A percentile compares a stretch with the other conserved stretches of the same genome.
phyloP scores from a whole-genome alignment of 2,797 vertebrate species.

The Cynodonichthys magdalenae region DNA sequence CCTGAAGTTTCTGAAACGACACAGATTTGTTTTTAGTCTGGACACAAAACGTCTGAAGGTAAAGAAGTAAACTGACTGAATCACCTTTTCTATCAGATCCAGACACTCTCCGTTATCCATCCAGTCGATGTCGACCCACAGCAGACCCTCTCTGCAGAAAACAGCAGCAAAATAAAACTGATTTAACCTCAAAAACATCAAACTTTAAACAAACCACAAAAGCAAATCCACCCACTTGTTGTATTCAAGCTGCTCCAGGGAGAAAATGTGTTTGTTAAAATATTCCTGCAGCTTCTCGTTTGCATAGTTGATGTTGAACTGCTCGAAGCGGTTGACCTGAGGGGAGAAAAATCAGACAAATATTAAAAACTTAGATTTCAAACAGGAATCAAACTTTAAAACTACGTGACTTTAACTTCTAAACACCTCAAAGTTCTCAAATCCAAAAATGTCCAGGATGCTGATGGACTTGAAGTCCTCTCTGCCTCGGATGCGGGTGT shows the following conservation, averaged over 20 bases:
- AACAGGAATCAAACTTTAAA: neutral
- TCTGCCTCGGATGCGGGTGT: constrained; percentile 89
- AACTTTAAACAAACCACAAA: neutral
- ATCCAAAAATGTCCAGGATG: constrained; percentile 99
- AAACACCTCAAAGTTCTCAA: constrained; percentile 96
- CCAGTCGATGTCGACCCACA: constrained; percentile 96
- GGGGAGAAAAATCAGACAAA: neutral
- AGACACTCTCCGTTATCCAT: constrained; percentile 97
- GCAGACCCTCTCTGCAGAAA: constrained; percentile 86
- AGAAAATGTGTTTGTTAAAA: constrained; percentile 99
- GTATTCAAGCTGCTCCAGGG: constrained; percentile 96
- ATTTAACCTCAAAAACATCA: neutral
- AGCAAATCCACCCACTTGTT: constrained; percentile 80
- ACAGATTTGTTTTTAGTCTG: too few relatives aligned
- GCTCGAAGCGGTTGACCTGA: constrained; percentile 96
- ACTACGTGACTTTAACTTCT: neutral
- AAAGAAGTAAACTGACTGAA: too few relatives aligned
- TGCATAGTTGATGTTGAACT: constrained; percentile 99
- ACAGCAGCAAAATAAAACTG: neutral
- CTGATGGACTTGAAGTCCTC: constrained; percentile 94
- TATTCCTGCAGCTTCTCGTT: constrained; percentile 99
- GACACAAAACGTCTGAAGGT: too few relatives aligned
- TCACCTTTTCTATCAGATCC: constrained; percentile 97
- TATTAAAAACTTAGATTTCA: neutral
- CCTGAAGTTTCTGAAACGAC: too few relatives aligned